Evolutionary conservation across 2,797 vertebrate species (phyloP), one percentile per base, ranked within the genome.

Genomic region (Megaceryle alcyon): DNA sequence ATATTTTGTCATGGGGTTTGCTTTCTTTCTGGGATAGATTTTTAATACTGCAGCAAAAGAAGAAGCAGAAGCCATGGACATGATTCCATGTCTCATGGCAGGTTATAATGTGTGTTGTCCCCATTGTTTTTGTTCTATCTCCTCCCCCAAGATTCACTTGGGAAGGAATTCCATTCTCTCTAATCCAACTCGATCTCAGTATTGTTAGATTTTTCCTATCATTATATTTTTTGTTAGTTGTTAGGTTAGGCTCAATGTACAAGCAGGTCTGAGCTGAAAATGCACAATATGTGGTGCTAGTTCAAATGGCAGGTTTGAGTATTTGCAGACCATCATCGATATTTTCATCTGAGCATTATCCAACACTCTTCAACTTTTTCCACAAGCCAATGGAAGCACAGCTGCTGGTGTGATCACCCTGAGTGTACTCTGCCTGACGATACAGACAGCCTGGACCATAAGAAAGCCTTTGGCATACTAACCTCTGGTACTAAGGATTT

Each of bases 261-360:
- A 63, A 61, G 6, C 9, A 51, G 14, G 3, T 84, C 37, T 69
- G 21, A 70, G 25, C 12, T 88, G 82, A 85, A 85, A 89, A 69
- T 29, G 9, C 18, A 15, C 18, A 10, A 3, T 29, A 41, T 2
- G 0, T 10, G 6, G 2, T n/a, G 3, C 19, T 68, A 49, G 17
- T 13, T 5, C 3, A 90, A 78, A 51, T 10, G 8, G 4, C 18
- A 29, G 3, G 29, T 76, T 12, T 71, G 16, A 68, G 35, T 11
- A 64, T 77, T 70, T 76, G 7, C 14, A 82, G 33, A 7, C 0
- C 0, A 2, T 4, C 25, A 66, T 44, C 22, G 31, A 22, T 61
- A 29, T 60, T 43, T 46, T 59, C 35, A 56, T 23, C 8, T 16
- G 51, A 10, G 2, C 10, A 8, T 63, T 87, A 15, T 43, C 41